These are phyloP conservation scores for Scarus forsteni DNA, from an alignment of 2,797 vertebrate species.

Conservation along the genomic window DNA sequence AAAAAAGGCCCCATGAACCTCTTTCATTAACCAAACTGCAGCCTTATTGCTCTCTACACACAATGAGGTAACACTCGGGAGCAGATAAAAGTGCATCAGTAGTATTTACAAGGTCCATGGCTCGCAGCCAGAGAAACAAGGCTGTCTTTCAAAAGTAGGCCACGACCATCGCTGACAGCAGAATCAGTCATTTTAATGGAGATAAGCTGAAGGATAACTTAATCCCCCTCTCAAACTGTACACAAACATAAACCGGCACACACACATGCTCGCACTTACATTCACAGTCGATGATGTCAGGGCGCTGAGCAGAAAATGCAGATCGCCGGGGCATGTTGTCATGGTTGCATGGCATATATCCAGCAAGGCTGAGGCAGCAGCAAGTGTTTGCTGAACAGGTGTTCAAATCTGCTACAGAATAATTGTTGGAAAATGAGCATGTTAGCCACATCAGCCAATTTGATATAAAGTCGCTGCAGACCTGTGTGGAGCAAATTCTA, in stretches of 20 bases:
- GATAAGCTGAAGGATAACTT: slow-evolving; percentile 75
- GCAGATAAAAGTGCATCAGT: slow-evolving; percentile 62
- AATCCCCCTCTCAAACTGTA: slow-evolving; percentile 62
- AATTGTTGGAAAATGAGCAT: slow-evolving; percentile 16
- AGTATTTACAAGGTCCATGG: slow-evolving; percentile 64
- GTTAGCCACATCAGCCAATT: slow-evolving; percentile 6
- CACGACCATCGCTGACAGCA: slow-evolving; percentile 66
- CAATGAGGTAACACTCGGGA: slow-evolving; percentile 56
- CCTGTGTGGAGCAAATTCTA: neutral
- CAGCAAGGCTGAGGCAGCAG: slow-evolving; percentile 8
- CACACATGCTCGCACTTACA: slow-evolving; percentile 2
- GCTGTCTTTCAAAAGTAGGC: slow-evolving; percentile 79
- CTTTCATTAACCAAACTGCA: slow-evolving; percentile 57
- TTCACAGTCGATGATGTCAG: slow-evolving; percentile 38
- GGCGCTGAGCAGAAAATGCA: slow-evolving; percentile 9
- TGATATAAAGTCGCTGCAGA: slow-evolving; percentile 8
- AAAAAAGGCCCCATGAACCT: slow-evolving; percentile 33
- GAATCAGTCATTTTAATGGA: slow-evolving; percentile 80
- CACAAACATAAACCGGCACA: slow-evolving; percentile 21
- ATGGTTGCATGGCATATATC: slow-evolving; percentile 44
- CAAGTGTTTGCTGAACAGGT: slow-evolving; percentile 27
- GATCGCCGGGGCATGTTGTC: slow-evolving; percentile 44
- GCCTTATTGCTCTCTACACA: slow-evolving; percentile 54
- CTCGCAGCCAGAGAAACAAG: slow-evolving; percentile 57
- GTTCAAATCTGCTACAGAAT: slow-evolving; percentile 31